Base-by-base conservation (phyloP, 1,140 invertebrate species). In the Matsumurasca onukii region DNA sequence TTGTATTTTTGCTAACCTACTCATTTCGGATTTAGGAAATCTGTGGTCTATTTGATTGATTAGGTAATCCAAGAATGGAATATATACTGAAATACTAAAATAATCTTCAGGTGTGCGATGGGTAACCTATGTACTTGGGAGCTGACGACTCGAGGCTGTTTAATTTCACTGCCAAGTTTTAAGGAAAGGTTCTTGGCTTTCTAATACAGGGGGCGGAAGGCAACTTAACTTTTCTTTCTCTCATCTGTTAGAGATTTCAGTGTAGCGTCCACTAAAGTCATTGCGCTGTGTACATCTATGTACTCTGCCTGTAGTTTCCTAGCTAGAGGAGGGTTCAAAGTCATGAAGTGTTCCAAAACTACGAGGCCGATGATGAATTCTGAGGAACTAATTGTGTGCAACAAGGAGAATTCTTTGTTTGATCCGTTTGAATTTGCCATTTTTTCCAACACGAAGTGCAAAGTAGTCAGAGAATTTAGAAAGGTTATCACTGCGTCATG, bases 1-100 rank as follows among this genome's bases (percentile, higher is more conserved):
- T n/a, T n/a, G n/a, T 45, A 45, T 45, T 45, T 45, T 45, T n/a
- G 39, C 9, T 12, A 45, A 45, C 9, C 39, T n/a, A 9, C 9
- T 45, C 9, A 45, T 9, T 45, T 20, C 29, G 3, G 15, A 13
- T 61, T 25, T 61, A 17, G 25, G n/a, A 66, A 49, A 20, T 39
- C 39, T 49, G 24, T 31, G 17, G 5, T 48, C 29, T 9, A 66
- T 20, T 24, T 66, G 15, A 49, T 27, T 49, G 24, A 66, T 66
- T 27, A 39, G 13, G 29, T 27, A 45, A 66, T 66, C 64, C 20
- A 66, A n/a, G 49, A 66, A 49, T 13, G 64, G 64, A 27, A 66
- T 31, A 45, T 49, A 66, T 3, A 66, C 31, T 25, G 57, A 5
- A 3, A 3, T 61, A 2, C 25, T 5, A 20, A 5, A 61, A 27